Conservation (phyloP, 2,797 vertebrate genomes). For the Lagorchestes hirsutus region DNA sequence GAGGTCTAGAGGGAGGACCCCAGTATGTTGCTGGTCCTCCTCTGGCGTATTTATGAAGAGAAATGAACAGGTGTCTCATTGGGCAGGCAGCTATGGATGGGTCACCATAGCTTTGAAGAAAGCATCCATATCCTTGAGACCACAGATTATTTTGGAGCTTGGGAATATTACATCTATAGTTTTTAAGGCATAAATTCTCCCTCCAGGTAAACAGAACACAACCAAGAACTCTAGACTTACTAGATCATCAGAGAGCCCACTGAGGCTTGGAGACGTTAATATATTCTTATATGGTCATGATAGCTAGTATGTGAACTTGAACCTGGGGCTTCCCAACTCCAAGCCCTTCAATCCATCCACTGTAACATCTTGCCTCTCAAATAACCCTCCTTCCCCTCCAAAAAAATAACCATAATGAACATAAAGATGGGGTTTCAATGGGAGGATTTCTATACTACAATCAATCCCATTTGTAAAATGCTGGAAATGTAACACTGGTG, state of each 20-base stretch:
- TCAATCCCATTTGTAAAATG: not conserved
- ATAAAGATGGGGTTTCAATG: not conserved
- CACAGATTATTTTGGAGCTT: not conserved
- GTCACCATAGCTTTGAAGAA: not conserved
- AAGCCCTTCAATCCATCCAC: not conserved
- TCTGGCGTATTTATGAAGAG: not conserved
- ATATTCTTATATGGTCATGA: not conserved
- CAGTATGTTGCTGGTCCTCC: not conserved
- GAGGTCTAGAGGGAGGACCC: not conserved
- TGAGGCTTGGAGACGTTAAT: not conserved
- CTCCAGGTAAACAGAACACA: not conserved
- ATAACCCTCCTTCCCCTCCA: not conserved
- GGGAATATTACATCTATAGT: not conserved
- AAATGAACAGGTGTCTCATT: not conserved
- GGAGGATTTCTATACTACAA: conserved; percentile 3
- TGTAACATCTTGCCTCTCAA: not conserved
- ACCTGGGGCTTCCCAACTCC: not conserved
- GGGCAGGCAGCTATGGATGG: not conserved
- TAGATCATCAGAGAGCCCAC: not conserved
- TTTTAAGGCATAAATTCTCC: not conserved
- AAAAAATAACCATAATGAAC: not conserved
- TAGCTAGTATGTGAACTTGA: not conserved
- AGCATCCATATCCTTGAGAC: not conserved
- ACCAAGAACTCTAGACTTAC: not conserved
- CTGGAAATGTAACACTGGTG: not conserved